These are phyloP conservation scores for Argyrosomus regius DNA, from an alignment of 2,797 vertebrate genomes.

Conservation along the genomic window DNA sequence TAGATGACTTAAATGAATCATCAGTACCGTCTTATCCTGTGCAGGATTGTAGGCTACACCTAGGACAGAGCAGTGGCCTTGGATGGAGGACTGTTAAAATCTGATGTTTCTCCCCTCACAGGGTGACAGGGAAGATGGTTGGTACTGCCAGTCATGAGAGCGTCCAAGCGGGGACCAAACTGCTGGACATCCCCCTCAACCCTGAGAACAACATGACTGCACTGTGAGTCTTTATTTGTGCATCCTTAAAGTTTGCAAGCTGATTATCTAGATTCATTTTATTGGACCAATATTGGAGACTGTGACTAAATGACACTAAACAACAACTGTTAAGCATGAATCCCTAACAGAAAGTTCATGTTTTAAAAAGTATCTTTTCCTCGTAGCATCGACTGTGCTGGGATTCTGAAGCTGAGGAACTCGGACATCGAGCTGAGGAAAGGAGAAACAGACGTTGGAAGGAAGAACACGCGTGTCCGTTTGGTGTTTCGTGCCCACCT, in stretches of 20 bases:
- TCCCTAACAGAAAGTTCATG: no score
- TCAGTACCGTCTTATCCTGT: neutral
- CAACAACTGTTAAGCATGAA: neutral
- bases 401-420: conserved; percentile 94
- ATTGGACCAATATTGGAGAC: neutral
- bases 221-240: conserved; percentile 81
- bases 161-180: conserved; percentile 92
- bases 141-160: conserved; percentile 94
- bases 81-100: neutral
- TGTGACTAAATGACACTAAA: neutral
- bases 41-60: neutral
- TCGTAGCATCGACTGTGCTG: conserved; percentile 93
- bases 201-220: conserved; percentile 95
- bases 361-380: conserved; percentile 5
- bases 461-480: conserved; percentile 94
- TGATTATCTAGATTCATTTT: neutral
- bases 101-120: conserved; percentile 42
- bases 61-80: neutral
- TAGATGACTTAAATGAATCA: neutral
- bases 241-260: no score
- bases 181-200: conserved; percentile 92
- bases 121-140: conserved; percentile 95
- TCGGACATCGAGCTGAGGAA: conserved; percentile 96
- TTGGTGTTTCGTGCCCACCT: conserved; percentile 93
- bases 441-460: conserved; percentile 95